Conservation (phyloP, 2,888 invertebrate genomes). For the Scaptomyza reducta region DNA sequence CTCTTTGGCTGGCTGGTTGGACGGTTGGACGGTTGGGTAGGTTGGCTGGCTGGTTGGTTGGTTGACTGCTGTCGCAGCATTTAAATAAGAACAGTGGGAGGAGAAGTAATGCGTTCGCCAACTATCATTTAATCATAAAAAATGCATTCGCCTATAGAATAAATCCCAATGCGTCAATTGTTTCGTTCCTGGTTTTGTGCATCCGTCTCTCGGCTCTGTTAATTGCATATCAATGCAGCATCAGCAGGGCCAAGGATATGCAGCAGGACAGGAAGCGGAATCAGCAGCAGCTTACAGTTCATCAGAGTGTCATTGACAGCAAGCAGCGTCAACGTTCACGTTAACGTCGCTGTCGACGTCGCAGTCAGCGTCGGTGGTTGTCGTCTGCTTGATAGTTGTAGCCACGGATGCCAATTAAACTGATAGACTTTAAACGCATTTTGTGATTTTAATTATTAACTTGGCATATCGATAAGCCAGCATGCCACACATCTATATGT, state of each 20-base stretch:
- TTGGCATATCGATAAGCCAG: constrained; percentile 79
- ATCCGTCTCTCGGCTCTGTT: constrained; percentile 56
- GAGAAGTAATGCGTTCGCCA: constrained; percentile 20
- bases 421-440: constrained; percentile 77
- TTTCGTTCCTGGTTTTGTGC: constrained; percentile 30
- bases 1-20: constrained; percentile 6
- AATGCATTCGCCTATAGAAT: constrained; percentile 76
- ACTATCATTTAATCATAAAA: constrained; percentile 76
- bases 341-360: constrained; percentile 18
- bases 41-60: constrained; percentile 35
- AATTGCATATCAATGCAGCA: constrained; percentile 76
- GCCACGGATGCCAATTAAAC: constrained; percentile 74
- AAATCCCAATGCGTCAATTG: constrained; percentile 76
- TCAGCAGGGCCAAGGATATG: constrained; percentile 59
- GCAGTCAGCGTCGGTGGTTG: too few relatives aligned
- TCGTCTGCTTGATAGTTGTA: constrained; percentile 67
- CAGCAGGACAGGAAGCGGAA: constrained; percentile 22
- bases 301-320: constrained; percentile 75
- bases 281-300: constrained; percentile 52
- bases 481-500: constrained; percentile 4
- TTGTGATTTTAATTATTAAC: constrained; percentile 78
- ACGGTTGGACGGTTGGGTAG: constrained; percentile 12
- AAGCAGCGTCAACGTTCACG: constrained; percentile 43
- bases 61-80: constrained; percentile 63
- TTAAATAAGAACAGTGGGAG: constrained; percentile 34